phyloP scores from a whole-genome alignment of 2,113 vertebrate genomes.

The Cyprinodon variegatus region DNA sequence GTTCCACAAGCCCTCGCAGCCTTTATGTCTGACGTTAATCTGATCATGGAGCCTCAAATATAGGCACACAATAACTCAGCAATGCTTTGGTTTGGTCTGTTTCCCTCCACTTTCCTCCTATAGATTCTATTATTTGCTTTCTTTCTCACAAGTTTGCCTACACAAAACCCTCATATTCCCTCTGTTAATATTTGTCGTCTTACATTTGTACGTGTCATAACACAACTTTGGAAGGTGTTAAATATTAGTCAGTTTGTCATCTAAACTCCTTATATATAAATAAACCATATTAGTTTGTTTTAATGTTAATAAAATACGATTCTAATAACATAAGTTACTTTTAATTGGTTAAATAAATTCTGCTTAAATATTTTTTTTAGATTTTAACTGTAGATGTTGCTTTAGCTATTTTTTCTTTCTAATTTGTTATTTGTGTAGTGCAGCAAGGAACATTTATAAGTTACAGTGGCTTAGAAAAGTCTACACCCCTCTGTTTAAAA shows the following conservation, averaged over 20 bases:
- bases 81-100: background rate
- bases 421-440: background rate
- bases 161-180: background rate
- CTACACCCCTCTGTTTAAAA: background rate
- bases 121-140: slow-evolving; percentile 19
- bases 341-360: background rate
- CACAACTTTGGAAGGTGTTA: background rate
- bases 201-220: background rate
- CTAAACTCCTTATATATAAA: background rate
- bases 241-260: background rate
- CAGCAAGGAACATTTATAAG: background rate
- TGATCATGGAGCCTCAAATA: background rate
- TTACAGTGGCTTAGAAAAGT: background rate
- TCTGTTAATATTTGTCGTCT: background rate
- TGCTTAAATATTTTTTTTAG: background rate
- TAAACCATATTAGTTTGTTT: background rate
- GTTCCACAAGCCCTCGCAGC: background rate
- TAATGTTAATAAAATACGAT: background rate
- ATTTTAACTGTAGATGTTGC: background rate
- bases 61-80: background rate
- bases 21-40: background rate
- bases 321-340: background rate
- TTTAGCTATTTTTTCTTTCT: background rate
- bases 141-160: background rate
- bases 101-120: background rate